phyloP scores from a whole-genome alignment of 2,797 vertebrate genomes.

The Gadopsis bispinosus region DNA sequence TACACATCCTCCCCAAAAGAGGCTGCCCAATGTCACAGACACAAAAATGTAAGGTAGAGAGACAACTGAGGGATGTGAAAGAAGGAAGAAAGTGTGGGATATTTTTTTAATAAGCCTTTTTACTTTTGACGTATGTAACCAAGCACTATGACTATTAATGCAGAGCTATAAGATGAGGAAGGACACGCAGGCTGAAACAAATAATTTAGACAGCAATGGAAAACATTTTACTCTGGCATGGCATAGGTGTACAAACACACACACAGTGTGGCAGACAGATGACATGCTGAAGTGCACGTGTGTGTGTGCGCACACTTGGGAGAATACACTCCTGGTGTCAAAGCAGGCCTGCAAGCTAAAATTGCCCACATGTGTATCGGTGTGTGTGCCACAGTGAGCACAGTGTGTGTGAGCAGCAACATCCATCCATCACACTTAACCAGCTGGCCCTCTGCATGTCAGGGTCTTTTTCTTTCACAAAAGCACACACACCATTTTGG shows the following conservation, averaged over 20 bases:
- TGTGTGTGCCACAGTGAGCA: constrained; percentile 26
- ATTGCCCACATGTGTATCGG: background rate
- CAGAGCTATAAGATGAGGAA: background rate
- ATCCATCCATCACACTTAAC: constrained; percentile 69
- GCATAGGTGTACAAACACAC: background rate
- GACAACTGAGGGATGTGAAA: background rate
- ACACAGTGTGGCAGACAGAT: constrained; percentile 30
- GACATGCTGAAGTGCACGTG: constrained; percentile 19
- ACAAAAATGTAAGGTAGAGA: background rate
- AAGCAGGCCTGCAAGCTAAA: constrained; percentile 18
- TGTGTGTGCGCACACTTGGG: background rate
- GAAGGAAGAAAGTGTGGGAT: no score
- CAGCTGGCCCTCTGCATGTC: constrained; percentile 48
- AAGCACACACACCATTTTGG: constrained; percentile 4
- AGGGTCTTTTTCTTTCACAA: constrained; percentile 36
- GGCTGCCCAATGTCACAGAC: background rate
- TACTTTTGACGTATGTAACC: no score
- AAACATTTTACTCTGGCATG: background rate
- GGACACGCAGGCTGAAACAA: background rate
- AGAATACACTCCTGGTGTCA: constrained; percentile 10
- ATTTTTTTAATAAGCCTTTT: no score
- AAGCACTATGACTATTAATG: no score
- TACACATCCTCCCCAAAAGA: background rate
- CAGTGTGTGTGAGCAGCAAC: constrained; percentile 50
- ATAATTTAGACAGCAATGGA: background rate